Evolutionary conservation across 2,888 invertebrate genomes (phyloP).

Genomic region (Panzeria rudis): DNA sequence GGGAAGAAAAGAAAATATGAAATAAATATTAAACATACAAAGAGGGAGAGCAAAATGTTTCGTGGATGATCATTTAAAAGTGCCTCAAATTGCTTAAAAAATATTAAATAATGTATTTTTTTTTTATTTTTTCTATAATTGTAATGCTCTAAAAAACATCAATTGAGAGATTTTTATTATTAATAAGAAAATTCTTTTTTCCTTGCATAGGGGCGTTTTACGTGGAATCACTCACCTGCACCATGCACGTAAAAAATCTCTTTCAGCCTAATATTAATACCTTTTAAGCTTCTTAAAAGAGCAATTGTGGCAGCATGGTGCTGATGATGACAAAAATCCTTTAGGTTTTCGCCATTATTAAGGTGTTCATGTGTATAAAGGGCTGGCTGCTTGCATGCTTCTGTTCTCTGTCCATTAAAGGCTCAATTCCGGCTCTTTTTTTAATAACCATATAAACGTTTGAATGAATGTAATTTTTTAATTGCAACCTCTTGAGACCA

Average conservation of each 20-base stretch:
- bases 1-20: no score
- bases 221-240: constrained; percentile 31
- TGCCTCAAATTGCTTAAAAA: no score
- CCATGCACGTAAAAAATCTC: neutral
- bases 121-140: no score
- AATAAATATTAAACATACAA: no score
- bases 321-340: constrained; percentile 5
- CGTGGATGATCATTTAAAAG: no score
- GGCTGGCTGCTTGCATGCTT: constrained; percentile 18
- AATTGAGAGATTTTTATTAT: no score
- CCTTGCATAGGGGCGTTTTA: no score
- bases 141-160: no score
- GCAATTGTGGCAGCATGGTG: constrained; percentile 24
- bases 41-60: no score
- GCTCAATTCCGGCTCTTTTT: constrained; percentile 26
- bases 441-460: constrained; percentile 53
- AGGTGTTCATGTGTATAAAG: constrained; percentile 68
- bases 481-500: constrained; percentile 67
- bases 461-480: constrained; percentile 57
- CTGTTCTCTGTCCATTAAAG: constrained; percentile 45
- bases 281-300: constrained; percentile 55
- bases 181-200: no score
- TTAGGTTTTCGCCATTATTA: constrained; percentile 24
- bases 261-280: constrained; percentile 2
- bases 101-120: no score